Evolutionary conservation across 1,140 invertebrate genomes (phyloP).

Genomic region (Leguminivora glycinivorella): DNA sequence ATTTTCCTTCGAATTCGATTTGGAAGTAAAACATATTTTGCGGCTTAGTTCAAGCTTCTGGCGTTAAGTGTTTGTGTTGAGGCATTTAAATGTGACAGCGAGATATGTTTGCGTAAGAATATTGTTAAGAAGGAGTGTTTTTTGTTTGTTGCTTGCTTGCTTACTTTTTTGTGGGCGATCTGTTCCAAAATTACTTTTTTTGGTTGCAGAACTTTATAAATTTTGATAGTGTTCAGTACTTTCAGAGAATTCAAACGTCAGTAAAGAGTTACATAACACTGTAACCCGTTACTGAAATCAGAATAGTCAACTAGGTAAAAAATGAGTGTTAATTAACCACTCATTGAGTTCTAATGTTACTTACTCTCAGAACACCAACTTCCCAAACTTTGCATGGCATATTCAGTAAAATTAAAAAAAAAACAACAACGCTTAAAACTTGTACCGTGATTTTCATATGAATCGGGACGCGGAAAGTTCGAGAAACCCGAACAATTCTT

Average conservation of each 20-base stretch:
- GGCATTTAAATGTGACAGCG: slow-evolving; percentile 11
- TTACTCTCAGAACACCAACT: neutral
- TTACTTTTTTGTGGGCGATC: too few species aligned
- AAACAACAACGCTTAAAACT: slow-evolving; percentile 21
- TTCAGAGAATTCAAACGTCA: too few species aligned
- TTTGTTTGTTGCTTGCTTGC: neutral
- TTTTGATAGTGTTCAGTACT: too few species aligned
- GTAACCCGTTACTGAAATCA: too few species aligned
- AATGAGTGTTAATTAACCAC: neutral
- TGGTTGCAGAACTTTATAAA: too few species aligned
- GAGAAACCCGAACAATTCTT: neutral
- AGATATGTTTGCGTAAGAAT: neutral
- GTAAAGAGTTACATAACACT: too few species aligned
- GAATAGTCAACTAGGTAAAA: too few species aligned
- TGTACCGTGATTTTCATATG: slow-evolving; percentile 11
- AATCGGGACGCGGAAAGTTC: neutral
- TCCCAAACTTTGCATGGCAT: neutral
- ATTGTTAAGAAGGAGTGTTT: neutral
- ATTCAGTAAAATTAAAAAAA: slow-evolving; percentile 11
- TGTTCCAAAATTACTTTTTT: too few species aligned
- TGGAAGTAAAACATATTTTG: slow-evolving; percentile 27
- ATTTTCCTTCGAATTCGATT: slow-evolving; percentile 21
- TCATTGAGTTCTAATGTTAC: neutral
- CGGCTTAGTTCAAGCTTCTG: neutral
- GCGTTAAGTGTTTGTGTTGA: slow-evolving; percentile 18